Percentiles rank a stretch among this genome's conserved stretches.
These are phyloP conservation scores for Stictonetta naevosa DNA, from an alignment of 2,113 vertebrate species.

Conservation along the genomic window DNA sequence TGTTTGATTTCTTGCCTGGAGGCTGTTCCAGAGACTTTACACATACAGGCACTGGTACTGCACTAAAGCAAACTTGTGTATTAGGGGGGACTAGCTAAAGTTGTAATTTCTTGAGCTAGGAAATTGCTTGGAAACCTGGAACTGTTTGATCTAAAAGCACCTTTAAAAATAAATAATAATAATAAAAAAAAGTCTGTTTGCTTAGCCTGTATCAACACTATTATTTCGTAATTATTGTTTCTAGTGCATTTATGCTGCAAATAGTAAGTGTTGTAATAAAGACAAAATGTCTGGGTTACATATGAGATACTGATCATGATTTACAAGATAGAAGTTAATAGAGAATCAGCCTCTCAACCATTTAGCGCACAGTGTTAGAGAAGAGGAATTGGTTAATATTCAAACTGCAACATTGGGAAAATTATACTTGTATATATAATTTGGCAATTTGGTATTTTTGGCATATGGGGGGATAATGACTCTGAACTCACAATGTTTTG, in stretches of 20 bases:
- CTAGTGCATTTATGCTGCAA: not conserved
- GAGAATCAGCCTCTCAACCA: not conserved
- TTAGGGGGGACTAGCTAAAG: not conserved
- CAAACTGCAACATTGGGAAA: not conserved
- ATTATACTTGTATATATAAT: not conserved
- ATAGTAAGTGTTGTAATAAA: not conserved
- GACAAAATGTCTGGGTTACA: not conserved
- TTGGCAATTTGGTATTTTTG: not conserved
- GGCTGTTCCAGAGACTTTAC: not conserved
- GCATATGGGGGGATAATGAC: not conserved
- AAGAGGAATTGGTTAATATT: not conserved
- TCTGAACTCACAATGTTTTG: not conserved
- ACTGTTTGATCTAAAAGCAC: not conserved
- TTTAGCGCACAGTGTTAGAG: not conserved
- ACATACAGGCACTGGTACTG: not conserved
- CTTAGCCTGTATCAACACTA: not conserved
- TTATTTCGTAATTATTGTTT: not conserved
- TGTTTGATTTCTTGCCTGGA: not conserved
- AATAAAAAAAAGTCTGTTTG: not conserved
- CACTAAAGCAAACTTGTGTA: fast-evolving
- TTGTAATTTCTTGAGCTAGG: not conserved
- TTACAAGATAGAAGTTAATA: not conserved
- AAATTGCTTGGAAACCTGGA: not conserved
- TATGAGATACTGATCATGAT: not conserved
- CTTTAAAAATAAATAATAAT: not conserved